phyloP scores from a whole-genome alignment of 2,888 invertebrate species.

The Arenicola marina region DNA sequence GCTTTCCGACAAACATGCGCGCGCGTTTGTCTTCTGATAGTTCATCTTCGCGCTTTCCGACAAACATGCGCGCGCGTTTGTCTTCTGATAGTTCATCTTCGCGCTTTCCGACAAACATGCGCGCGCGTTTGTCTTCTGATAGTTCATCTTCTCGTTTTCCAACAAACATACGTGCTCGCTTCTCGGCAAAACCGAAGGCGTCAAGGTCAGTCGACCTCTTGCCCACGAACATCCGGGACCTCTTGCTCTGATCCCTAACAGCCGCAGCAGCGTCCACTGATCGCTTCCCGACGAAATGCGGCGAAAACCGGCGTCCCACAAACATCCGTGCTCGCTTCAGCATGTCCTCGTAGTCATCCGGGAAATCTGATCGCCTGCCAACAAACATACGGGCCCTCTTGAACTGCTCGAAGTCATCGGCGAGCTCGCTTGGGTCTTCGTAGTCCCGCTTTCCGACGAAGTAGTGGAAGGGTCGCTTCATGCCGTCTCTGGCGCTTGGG shows the following conservation, averaged over 20 bases:
- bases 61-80: constrained; percentile 9
- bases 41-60: constrained; percentile 5
- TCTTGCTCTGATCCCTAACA: too few relatives aligned
- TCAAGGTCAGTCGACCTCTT: constrained; percentile 12
- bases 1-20: constrained; percentile 9
- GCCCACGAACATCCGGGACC: constrained; percentile 14
- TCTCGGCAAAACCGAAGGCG: too few relatives aligned
- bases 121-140: not conserved
- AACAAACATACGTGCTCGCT: constrained; percentile 8
- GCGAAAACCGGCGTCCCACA: constrained; percentile 9
- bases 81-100: too few relatives aligned
- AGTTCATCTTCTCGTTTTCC: constrained; percentile 14
- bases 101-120: constrained; percentile 4
- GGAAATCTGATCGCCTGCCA: constrained; percentile 16
- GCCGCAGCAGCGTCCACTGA: not conserved
- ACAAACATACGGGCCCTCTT: constrained; percentile 9
- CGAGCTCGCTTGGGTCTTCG: not conserved
- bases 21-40: not conserved
- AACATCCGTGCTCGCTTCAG: constrained; percentile 19
- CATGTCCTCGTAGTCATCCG: not conserved
- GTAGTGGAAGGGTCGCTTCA: not conserved
- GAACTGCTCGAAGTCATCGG: not conserved
- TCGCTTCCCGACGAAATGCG: constrained; percentile 1
- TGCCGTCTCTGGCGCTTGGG: not conserved
- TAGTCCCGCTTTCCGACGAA: constrained; percentile 16